Evolutionary conservation across 2,113 vertebrate species (phyloP), one percentile per base, ranked within the genome.

Genomic region (Condylura cristata): DNA sequence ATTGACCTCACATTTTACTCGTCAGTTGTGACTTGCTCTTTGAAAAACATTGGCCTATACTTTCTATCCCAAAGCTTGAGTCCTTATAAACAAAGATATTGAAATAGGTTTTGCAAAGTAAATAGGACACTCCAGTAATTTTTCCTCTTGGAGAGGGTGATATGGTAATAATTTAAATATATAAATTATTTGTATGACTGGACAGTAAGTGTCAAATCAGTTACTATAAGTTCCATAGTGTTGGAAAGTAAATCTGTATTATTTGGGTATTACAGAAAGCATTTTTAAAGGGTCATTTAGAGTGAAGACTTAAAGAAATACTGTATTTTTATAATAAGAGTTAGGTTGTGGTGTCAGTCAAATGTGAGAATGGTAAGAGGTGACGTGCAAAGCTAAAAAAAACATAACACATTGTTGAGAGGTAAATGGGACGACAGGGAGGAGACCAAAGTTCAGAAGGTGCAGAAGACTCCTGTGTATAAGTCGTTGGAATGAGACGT

Each of bases 371-470:
- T 58, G 56, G 41, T 39, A 83, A 53, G 28, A 58, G 22, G 56
- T 86, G 32, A 58, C 89, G 16, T 86, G 18, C 90, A 93, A 66
- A 76, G 41, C 75, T 81, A 46, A 58, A 93, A 68, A 68, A 95
- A 70, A 61, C 34, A 12, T 5, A 34, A 41, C 39, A 8, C 72
- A 9, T 84, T 86, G 63, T 14, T 56, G 71, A 37, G 72, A 90
- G 37, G 76, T 32, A 48, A 48, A 0, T 60, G 16, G 11, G 71
- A n/a, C 22, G 41, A 18, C 30, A 46, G 68, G 8, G 6, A 87
- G 65, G 30, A 48, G 58, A 68, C 32, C 6, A n/a, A 58, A 24
- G 24, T 76, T 72, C 91, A 18, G 63, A 56, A 83, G 76, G 46
- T 75, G 79, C 61, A 72, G 78, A 60, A 85, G 85, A 39, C 66